Base-by-base conservation (phyloP, 2,113 vertebrate genomes). In the Anarrhichthys ocellatus region DNA sequence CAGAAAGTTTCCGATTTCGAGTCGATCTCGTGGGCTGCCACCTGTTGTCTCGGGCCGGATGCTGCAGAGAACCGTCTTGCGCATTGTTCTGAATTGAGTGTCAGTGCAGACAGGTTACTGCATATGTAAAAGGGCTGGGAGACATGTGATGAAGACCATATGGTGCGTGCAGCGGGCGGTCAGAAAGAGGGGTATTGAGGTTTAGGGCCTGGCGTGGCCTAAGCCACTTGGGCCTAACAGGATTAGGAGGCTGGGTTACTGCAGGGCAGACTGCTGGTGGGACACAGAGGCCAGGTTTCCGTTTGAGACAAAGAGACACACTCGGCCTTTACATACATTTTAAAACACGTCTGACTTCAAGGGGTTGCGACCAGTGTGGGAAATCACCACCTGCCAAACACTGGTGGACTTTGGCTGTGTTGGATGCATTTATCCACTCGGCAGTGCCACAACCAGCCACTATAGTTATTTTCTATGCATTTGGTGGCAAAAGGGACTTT, bases 171-270 rank as follows among this genome's bases (percentile, higher is more conserved):
- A 67, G 59, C 8, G 64, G 82, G 71, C 65, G 6, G 76, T 81
- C 85, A 86, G 85, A 89, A 88, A 81, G 77, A 88, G 87, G 85
- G 80, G 86, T 82, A 84, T 87, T 88, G 84, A 89, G 93, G 85
- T 92, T 91, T 92, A 88, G 77, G 76, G 67, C 76, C 85, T 86
- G 85, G 65, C 40, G 34, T 69, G 79, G 85, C 62, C 67, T 92
- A 92, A 93, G 91, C 91, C 91, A 90, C 27, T 91, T 86, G 90
- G 91, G 76, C 84, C 90, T 92, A 91, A 93, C 89, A 88, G 90
- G 93, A 94, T 94, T 93, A 93, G 87, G 73, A 72, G 82, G 80
- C 80, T 64, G 89, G 93, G 87, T 93, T 92, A 93, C 90, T 92
- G 32, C 62, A 89, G 90, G 90, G 48, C 90, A 87, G 34, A 42